Conservation (phyloP, 2,888 invertebrate genomes). For the Carpatolechia fugitivella region DNA sequence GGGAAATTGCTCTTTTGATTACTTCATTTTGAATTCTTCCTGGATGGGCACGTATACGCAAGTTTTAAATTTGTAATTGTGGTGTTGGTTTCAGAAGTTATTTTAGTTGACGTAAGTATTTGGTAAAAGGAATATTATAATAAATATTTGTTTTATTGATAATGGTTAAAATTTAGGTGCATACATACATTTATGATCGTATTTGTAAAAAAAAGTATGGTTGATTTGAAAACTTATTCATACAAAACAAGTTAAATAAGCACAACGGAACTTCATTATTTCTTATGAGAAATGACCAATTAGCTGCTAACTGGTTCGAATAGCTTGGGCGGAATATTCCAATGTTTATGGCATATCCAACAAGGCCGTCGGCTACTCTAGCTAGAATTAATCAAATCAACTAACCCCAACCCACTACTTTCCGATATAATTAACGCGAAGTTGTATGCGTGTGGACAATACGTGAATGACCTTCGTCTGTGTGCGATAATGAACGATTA, state of each 20-base stretch:
- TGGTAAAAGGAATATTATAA: too few relatives aligned
- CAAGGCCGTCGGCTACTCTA: constrained; percentile 66
- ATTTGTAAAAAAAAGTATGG: too few relatives aligned
- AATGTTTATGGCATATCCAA: constrained; percentile 69
- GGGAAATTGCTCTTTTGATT: constrained; percentile 55
- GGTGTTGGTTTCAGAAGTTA: not conserved
- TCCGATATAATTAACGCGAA: constrained; percentile 78
- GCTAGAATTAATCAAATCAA: constrained; percentile 79
- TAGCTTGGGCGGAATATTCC: constrained; percentile 62
- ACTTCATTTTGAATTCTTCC: constrained; percentile 44
- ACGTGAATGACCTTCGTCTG: constrained; percentile 60
- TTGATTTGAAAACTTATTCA: too few relatives aligned
- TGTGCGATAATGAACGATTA: constrained; percentile 79
- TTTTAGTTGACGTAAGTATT: too few relatives aligned
- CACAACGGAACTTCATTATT: too few relatives aligned
- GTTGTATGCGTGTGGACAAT: constrained; percentile 71
- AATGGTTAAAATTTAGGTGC: too few relatives aligned
- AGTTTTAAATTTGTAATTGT: constrained; percentile 3
- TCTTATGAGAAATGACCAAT: constrained; percentile 45
- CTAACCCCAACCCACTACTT: constrained; percentile 77
- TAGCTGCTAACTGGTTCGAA: constrained; percentile 46
- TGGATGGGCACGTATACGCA: constrained; percentile 13
- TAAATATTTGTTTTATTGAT: too few relatives aligned
- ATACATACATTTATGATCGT: too few relatives aligned
- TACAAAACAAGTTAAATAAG: too few relatives aligned